Base-by-base conservation (phyloP, 2,113 vertebrate species). In the Cyphomyrus plagiostoma region DNA sequence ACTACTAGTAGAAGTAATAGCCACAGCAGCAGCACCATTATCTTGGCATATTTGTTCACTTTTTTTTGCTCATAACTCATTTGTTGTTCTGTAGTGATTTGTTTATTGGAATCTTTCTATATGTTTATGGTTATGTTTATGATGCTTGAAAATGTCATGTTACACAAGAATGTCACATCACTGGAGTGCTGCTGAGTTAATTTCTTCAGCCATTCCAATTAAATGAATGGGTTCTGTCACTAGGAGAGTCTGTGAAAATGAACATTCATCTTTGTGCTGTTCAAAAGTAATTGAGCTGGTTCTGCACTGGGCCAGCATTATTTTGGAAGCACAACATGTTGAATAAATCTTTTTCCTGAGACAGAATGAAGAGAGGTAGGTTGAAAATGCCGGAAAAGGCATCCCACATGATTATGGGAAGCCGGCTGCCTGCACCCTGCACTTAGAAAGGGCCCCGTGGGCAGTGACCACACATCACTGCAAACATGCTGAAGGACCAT, bases 371-470 rank as follows among this genome's bases (percentile, higher is more conserved):
- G 11, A 80, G 13, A 42, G 74, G 30, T 30, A 80, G 74, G 74
- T 48, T 86, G 23, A 50, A 50, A 86, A 86, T 49, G 35, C 74
- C 74, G 23, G 83, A 86, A 86, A 50, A 87, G 50, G n/a, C 82
- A 48, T 39, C 42, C 82, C 82, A 84, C 45, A 48, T 4, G 39
- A 84, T 84, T 84, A 84, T 84, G 82, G 82, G 45, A 48, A 48
- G 21, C 50, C 30, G 30, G 13, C 49, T 56, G 85, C 35, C 23
- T 53, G 26, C 15, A 53, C 49, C 48, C 23, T 50, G 26, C 48
- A 35, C 48, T 53, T 49, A 53, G 23, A 87, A 35, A 53, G 85
- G 49, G n/a, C n/a, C 50, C 50, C 50, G 26, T 84, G 23, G 45
- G 82, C 82, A 46, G n/a, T 53, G 48, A 48, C 48, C 23, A 53